These are phyloP conservation scores for Epizoanthus illoricatus DNA, from an alignment of 92 coral and sea anemone genomes.

Conservation along the genomic window DNA sequence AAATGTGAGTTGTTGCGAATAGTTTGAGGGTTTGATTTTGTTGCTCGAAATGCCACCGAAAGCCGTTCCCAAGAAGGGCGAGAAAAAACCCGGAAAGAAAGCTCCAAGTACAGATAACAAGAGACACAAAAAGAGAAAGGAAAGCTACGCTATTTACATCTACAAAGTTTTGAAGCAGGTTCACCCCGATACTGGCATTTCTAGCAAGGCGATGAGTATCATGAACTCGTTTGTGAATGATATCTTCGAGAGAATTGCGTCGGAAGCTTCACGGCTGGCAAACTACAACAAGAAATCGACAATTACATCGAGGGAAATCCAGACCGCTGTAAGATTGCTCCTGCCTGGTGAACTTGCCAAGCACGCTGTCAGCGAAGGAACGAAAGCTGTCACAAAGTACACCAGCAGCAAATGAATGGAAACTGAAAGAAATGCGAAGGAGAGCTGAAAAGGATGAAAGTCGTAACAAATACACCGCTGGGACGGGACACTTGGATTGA, in stretches of 20 bases:
- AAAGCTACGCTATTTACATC: no score
- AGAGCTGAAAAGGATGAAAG: no score
- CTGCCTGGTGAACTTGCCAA: conserved; percentile 32
- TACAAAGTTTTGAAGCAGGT: conserved; percentile 24
- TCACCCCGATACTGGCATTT: conserved; percentile 37
- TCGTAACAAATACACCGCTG: no score
- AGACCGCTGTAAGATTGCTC: conserved; percentile 30
- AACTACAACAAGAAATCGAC: conserved; percentile 38
- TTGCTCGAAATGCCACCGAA: no score
- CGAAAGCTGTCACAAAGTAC: conserved; percentile 38
- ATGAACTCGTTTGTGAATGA: conserved; percentile 40
- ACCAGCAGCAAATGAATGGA: conserved; percentile 30
- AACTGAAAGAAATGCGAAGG: no score
- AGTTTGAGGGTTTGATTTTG: no score
- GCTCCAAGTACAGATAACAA: no score
- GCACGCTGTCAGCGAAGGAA: conserved; percentile 35
- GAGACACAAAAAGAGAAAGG: no score
- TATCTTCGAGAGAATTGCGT: conserved; percentile 28
- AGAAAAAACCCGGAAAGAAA: no score
- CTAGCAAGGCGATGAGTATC: conserved; percentile 34
- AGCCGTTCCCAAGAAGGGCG: no score
- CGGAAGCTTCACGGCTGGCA: conserved; percentile 34
- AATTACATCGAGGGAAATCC: conserved; percentile 33
- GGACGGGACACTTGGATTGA: no score
- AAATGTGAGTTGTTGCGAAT: no score